Base-by-base conservation (phyloP, 2,797 vertebrate genomes). In the Somateria mollissima region DNA sequence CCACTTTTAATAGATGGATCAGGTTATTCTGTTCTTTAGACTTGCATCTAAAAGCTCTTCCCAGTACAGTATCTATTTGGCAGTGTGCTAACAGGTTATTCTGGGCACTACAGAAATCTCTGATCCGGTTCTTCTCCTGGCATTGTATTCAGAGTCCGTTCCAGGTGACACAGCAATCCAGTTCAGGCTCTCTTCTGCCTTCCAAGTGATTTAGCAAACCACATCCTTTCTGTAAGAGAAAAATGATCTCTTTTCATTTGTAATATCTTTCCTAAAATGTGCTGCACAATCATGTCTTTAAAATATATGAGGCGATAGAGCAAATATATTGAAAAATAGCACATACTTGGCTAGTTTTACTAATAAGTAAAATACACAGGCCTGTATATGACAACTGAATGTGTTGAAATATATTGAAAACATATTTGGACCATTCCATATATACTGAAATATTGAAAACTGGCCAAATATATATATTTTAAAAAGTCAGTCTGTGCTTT, bases 321-420 rank as follows among this genome's bases (percentile, higher is more conserved):
- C 80, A 93, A 94, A 91, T 93, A 90, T 92, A 96, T 96, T 96
- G 95, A 95, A 96, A 94, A 95, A 92, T 76, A 96, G 79, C 93
- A 95, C 95, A 92, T 95, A 95, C 83, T 97, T 96, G 95, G 96
- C 86, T 47, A 75, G 91, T 89, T 95, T 91, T 66, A 71, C 91
- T 96, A 95, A 95, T 89, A 95, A 76, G 80, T 89, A 90, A 92
- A 95, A 90, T 90, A 91, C 84, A 95, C 66, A 84, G 80, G 73
- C 87, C 92, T 90, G 78, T 89, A 85, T 95, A 95, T 95, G 95
- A 90, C 95, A 96, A 93, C 84, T 92, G 64, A 85, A 95, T 94
- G 95, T 94, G 92, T 97, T 94, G 91, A 97, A 95, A 94, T 94
- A 94, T 75, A 97, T 95, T 97, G 93, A 88, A 97, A 97, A 96